phyloP scores from a whole-genome alignment of 2,888 invertebrate species.

The Pegoplata infirma region DNA sequence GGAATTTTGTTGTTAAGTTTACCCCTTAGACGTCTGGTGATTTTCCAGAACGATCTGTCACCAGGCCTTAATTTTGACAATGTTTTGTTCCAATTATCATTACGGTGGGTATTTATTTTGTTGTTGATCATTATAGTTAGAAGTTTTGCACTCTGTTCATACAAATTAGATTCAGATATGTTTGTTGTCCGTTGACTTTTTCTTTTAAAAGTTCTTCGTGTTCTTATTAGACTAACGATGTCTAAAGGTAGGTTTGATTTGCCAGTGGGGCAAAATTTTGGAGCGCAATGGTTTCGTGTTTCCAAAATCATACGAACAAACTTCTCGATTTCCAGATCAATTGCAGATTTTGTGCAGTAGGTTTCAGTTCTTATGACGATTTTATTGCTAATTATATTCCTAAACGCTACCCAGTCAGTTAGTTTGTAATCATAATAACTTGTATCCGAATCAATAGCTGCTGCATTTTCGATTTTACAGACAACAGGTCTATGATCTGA shows the following conservation, averaged over 20 bases:
- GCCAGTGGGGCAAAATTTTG: no score
- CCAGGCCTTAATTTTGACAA: no score
- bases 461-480: no score
- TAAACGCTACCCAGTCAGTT: neutral
- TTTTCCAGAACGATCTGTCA: no score
- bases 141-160: conserved; percentile 8
- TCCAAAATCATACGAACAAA: no score
- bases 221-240: conserved; percentile 7
- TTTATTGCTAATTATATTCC: no score
- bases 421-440: neutral
- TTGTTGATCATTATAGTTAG: conserved; percentile 7
- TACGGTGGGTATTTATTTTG: conserved; percentile 2
- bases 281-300: no score
- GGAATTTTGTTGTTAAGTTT: conserved; percentile 1
- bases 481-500: conserved; percentile 20
- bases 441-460: neutral
- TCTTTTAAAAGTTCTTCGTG: conserved; percentile 6
- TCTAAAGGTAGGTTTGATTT: no score
- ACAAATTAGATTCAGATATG: conserved; percentile 1
- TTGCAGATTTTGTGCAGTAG: neutral
- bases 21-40: conserved; percentile 7
- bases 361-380: neutral
- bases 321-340: neutral
- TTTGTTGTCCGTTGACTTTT: conserved; percentile 1
- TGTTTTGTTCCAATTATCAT: neutral